phyloP scores from a whole-genome alignment of 2,888 invertebrate species.

The Escarpia spicata region DNA sequence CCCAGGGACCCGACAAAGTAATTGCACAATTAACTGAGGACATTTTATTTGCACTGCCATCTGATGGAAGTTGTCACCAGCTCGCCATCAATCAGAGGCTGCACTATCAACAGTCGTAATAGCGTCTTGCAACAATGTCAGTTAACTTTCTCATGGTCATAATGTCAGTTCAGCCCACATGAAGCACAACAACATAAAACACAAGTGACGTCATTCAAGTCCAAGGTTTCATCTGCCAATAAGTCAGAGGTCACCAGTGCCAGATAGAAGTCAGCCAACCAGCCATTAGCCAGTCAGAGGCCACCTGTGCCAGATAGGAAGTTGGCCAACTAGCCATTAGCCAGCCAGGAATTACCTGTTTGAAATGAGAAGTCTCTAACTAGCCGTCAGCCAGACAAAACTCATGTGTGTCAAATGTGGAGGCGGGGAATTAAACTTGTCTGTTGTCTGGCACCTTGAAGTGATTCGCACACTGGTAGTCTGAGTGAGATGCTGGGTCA shows the following conservation, averaged over 20 bases:
- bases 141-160: not conserved
- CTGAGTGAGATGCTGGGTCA: no score
- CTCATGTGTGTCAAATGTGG: no score
- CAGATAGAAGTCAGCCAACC: not conserved
- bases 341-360: not conserved
- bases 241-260: not conserved
- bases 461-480: no score
- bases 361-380: not conserved
- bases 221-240: not conserved
- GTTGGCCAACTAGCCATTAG: not conserved
- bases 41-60: not conserved
- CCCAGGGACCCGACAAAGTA: not conserved
- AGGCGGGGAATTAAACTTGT: no score
- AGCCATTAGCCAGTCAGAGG: not conserved
- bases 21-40: slow-evolving; percentile 16
- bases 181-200: not conserved
- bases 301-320: not conserved
- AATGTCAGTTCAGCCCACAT: not conserved
- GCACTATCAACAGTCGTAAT: not conserved
- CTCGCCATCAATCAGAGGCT: not conserved
- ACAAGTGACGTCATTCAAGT: not conserved
- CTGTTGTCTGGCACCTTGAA: no score
- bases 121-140: not conserved
- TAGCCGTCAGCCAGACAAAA: no score
- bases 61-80: not conserved